Base-by-base conservation (phyloP, 2,797 vertebrate genomes). In the Chanos chanos region DNA sequence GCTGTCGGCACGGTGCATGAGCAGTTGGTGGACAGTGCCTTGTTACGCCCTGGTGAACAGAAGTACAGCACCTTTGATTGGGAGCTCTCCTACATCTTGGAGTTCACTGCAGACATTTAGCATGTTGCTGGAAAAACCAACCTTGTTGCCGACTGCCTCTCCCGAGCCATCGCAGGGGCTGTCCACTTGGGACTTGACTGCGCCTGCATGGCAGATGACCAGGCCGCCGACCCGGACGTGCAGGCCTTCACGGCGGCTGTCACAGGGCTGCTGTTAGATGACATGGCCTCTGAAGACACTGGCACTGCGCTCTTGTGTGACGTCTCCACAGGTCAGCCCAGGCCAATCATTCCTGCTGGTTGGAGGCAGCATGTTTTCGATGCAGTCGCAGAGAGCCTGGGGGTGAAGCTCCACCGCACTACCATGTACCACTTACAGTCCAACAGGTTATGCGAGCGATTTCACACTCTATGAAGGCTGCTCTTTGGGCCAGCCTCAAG, bases 1-100 rank as follows among this genome's bases (percentile, higher is more conserved):
- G 15, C 44, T 4, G 15, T 58, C 1, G 52, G 47, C 5, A 52
- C 4, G 0, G 40, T 62, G 4, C 22, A 53, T 1, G 27, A 66
- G n/a, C 47, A 62, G 41, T 31, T 28, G 50, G 36, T 61, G 2
- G 16, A 15, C 4, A 36, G 27, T 0, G 16, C 24, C 2, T 65
- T 41, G 40, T 22, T 58, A 4, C 1, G 5, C 18, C n/a, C 39
- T 7, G 49, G 4, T 3, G 28, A 62, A 3, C 15, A 18, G 0
- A 68, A 36, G 44, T 49, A 56, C 15, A 57, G 36, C 9, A 22
- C 44, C 1, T 62, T 61, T 8, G 21, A 68, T 34, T 25, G 34
- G 0, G 56, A 55, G 18, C 36, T 67, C n/a, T n/a, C n/a, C n/a
- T n/a, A n/a, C n/a, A n/a, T n/a, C n/a, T n/a, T n/a, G n/a, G 36